Percentiles rank a stretch among this genome's conserved stretches.
phyloP scores from a whole-genome alignment of 2,888 invertebrate species.

The Aproaerema taeniolella region DNA sequence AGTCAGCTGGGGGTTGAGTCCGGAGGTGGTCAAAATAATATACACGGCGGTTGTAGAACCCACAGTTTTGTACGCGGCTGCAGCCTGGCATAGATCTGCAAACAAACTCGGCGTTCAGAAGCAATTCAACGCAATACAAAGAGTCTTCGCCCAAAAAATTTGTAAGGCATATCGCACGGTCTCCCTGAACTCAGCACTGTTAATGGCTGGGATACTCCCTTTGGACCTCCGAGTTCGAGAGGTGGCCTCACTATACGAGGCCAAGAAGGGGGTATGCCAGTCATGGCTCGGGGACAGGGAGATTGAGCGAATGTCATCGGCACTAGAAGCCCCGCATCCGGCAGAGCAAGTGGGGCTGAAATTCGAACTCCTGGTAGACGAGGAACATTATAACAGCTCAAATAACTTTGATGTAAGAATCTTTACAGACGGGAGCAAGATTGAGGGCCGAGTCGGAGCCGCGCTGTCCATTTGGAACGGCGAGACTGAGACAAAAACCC shows the following conservation, averaged over 20 bases:
- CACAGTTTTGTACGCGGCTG: no score
- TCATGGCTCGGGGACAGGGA: slow-evolving; percentile 14
- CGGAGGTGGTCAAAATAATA: no score
- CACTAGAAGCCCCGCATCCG: slow-evolving; percentile 8
- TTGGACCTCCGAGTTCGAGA: slow-evolving; percentile 10
- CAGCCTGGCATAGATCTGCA: no score
- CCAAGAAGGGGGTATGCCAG: slow-evolving; percentile 10
- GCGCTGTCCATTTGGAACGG: slow-evolving; percentile 1
- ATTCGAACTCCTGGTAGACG: slow-evolving; percentile 5
- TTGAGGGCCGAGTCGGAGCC: slow-evolving; percentile 14
- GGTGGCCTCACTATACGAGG: slow-evolving; percentile 18
- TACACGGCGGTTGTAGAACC: no score
- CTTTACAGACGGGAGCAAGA: slow-evolving; percentile 20
- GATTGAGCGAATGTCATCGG: slow-evolving; percentile 14
- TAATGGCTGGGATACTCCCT: slow-evolving; percentile 15
- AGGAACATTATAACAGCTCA: not conserved
- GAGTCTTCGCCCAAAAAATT: no score
- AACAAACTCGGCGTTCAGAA: no score
- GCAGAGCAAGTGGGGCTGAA: not conserved
- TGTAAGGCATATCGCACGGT: slow-evolving; percentile 16
- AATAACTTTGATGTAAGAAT: not conserved
- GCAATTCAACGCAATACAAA: no score
- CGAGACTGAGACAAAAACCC: not conserved
- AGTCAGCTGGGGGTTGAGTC: no score
- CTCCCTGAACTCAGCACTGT: slow-evolving; percentile 14